phyloP scores from a whole-genome alignment of 1,140 invertebrate genomes.

The Bemisia tabaci region DNA sequence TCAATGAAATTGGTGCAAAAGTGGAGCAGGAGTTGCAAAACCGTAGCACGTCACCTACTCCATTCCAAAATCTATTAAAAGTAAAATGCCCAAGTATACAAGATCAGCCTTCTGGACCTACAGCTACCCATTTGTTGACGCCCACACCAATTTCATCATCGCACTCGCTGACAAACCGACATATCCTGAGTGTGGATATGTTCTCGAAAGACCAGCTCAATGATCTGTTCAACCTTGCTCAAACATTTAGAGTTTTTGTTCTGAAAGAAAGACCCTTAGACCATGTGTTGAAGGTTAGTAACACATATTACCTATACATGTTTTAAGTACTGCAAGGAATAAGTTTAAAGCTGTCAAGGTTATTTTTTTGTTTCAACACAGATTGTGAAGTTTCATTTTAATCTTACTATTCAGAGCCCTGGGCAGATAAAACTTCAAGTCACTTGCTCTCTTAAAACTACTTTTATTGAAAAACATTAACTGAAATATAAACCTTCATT shows the following conservation, averaged over 20 bases:
- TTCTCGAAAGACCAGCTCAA: conserved; percentile 86
- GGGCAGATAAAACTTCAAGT: too few relatives aligned
- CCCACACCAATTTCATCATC: conserved; percentile 14
- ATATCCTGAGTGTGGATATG: conserved; percentile 69
- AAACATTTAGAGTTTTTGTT: conserved; percentile 64
- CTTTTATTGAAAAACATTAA: too few relatives aligned
- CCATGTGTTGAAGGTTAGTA: conserved; percentile 58
- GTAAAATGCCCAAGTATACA: conserved; percentile 28
- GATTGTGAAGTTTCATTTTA: too few relatives aligned
- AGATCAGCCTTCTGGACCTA: conserved; percentile 14
- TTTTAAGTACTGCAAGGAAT: too few relatives aligned
- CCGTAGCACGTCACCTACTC: conserved; percentile 30
- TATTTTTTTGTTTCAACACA: too few relatives aligned
- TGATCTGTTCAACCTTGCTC: conserved; percentile 87
- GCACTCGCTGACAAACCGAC: conserved; percentile 54
- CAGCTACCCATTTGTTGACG: conserved; percentile 15
- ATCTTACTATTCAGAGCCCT: too few relatives aligned
- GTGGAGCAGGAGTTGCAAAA: conserved; percentile 13
- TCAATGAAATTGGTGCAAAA: conserved; percentile 14
- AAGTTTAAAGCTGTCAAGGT: too few relatives aligned
- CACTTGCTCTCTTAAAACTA: too few relatives aligned
- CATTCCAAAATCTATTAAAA: conserved; percentile 24
- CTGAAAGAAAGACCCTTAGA: conserved; percentile 70
- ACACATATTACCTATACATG: not conserved
- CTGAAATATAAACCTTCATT: too few relatives aligned